Evolutionary conservation across 2,113 vertebrate genomes (phyloP).

Genomic region (Accipiter virgatus): DNA sequence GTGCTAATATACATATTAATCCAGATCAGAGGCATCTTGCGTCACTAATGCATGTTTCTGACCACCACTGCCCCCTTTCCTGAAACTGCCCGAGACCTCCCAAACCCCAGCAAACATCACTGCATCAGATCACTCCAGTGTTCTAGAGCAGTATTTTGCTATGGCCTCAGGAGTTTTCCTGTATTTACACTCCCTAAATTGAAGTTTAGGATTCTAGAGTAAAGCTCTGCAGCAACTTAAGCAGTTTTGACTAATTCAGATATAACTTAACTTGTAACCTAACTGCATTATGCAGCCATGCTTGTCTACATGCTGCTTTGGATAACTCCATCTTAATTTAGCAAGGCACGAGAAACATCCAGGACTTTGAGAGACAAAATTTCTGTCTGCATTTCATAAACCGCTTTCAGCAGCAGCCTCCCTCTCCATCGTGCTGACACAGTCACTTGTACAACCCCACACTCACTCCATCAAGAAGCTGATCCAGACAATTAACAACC

Average conservation of each 20-base stretch:
- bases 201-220: background rate
- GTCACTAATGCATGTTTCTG: background rate
- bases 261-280: background rate
- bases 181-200: background rate
- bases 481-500: background rate
- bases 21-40: background rate
- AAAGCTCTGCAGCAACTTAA: background rate
- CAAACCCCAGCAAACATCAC: background rate
- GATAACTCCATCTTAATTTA: background rate
- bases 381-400: background rate
- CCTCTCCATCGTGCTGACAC: background rate
- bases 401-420: background rate
- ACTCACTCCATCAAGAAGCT: background rate
- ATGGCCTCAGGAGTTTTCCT: background rate
- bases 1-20: background rate
- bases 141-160: background rate
- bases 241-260: background rate
- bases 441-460: background rate
- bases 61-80: background rate
- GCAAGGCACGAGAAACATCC: background rate
- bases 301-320: background rate
- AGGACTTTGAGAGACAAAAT: background rate
- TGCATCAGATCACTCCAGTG: background rate
- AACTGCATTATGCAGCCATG: background rate
- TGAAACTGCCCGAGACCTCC: background rate